Conservation (phyloP, 2,797 vertebrate species). For the Enteromius afrohamiltoni region DNA sequence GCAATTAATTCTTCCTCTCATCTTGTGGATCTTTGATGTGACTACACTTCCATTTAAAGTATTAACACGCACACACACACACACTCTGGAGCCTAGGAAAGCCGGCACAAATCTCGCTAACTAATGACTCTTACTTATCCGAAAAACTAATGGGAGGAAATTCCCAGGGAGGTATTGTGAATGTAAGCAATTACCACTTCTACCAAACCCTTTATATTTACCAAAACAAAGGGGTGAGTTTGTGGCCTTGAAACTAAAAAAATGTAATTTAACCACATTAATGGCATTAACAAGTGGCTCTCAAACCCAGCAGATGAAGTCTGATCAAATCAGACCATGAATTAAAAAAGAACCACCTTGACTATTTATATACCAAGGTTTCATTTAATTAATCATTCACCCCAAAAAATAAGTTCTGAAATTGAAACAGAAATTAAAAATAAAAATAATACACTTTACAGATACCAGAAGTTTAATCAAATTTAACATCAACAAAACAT, state of each 20-base stretch:
- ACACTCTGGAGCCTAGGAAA: constrained; percentile 13
- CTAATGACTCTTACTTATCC: constrained; percentile 48
- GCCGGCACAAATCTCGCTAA: constrained; percentile 35
- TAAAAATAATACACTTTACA: background rate
- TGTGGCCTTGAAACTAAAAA: constrained; percentile 11
- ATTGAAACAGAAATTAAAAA: background rate
- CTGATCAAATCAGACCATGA: background rate
- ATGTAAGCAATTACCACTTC: constrained; percentile 30
- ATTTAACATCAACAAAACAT: no score
- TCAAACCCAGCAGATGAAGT: background rate
- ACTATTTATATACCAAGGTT: background rate
- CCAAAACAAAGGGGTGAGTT: constrained; percentile 4
- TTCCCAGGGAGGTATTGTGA: constrained; percentile 30
- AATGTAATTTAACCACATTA: constrained; percentile 11
- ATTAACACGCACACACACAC: constrained; percentile 36
- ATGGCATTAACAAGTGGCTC: background rate
- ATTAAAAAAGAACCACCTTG: background rate
- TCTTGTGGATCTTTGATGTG: constrained; percentile 70
- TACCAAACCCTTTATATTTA: background rate
- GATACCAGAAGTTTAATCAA: no score
- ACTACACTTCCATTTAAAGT: constrained; percentile 58
- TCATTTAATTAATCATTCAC: background rate
- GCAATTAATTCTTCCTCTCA: constrained; percentile 71
- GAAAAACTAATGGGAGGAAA: constrained; percentile 36
- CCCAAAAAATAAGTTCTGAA: background rate